These are phyloP conservation scores for Tetranychus urticae DNA, from an alignment of 1,140 invertebrate genomes.

Conservation along the genomic window DNA sequence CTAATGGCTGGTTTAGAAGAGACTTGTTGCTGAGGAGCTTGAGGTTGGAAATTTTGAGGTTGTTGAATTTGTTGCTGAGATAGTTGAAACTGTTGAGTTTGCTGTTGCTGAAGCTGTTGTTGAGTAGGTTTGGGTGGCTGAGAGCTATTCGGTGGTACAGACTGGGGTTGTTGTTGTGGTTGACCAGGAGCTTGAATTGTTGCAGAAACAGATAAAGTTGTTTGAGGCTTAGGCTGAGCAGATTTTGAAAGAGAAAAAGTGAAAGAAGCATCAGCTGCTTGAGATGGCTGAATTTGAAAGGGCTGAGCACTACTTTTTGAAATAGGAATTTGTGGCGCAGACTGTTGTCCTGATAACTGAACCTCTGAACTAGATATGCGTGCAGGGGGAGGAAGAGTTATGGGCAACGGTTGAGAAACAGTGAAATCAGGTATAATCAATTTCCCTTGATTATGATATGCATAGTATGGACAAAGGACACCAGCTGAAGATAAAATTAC, in stretches of 20 bases:
- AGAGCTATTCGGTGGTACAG: no score
- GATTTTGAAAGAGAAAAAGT: not conserved
- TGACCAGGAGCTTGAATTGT: not conserved
- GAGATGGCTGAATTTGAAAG: not conserved
- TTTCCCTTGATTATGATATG: not conserved
- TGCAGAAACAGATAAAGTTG: not conserved
- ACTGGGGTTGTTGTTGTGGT: not conserved
- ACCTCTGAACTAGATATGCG: no score
- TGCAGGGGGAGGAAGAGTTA: not conserved
- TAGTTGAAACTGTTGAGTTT: not conserved
- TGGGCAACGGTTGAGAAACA: not conserved
- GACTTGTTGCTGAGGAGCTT: not conserved
- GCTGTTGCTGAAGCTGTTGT: not conserved
- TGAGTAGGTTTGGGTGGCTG: no score
- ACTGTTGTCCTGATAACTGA: not conserved
- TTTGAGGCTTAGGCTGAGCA: not conserved
- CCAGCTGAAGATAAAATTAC: constrained; percentile 1
- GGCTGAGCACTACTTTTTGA: not conserved
- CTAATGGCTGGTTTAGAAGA: not conserved
- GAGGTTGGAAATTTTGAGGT: not conserved
- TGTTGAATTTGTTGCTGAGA: not conserved
- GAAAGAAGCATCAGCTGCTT: not conserved
- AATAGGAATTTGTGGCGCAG: not conserved
- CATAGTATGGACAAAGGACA: constrained; percentile 2
- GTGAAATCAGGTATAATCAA: not conserved